These are phyloP conservation scores for Nannospalax galili DNA, from an alignment of 2,113 vertebrate genomes.

Conservation along the genomic window DNA sequence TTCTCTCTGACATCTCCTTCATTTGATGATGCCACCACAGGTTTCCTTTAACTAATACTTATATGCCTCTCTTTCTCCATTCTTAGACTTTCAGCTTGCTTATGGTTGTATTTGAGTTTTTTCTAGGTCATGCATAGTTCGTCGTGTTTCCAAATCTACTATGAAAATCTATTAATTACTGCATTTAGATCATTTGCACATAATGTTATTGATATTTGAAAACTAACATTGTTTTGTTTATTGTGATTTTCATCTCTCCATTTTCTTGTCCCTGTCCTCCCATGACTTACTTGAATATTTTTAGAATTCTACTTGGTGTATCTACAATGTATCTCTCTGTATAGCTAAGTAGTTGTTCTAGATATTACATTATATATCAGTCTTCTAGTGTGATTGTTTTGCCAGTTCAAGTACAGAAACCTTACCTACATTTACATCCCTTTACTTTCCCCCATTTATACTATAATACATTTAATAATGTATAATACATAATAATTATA, in stretches of 20 bases:
- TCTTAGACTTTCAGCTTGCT: neutral
- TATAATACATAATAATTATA: neutral
- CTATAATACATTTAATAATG: neutral
- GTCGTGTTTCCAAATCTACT: neutral
- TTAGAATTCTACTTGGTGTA: neutral
- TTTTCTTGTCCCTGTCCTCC: neutral
- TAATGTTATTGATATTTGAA: neutral
- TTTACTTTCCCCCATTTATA: neutral
- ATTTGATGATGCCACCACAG: neutral
- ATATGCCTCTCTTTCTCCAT: neutral
- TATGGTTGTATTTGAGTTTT: neutral
- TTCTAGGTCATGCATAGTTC: neutral
- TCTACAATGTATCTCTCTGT: neutral
- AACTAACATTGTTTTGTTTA: neutral
- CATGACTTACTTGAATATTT: neutral
- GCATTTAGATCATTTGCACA: neutral
- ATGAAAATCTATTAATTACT: neutral
- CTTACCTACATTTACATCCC: neutral
- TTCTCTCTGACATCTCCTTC: neutral
- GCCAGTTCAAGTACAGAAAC: neutral
- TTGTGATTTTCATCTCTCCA: neutral
- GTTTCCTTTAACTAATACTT: neutral
- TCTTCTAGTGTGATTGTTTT: neutral
- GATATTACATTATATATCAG: neutral
- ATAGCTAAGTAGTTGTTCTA: neutral